Base-by-base conservation (phyloP, 2,797 vertebrate species). In the Peromyscus attwateri region DNA sequence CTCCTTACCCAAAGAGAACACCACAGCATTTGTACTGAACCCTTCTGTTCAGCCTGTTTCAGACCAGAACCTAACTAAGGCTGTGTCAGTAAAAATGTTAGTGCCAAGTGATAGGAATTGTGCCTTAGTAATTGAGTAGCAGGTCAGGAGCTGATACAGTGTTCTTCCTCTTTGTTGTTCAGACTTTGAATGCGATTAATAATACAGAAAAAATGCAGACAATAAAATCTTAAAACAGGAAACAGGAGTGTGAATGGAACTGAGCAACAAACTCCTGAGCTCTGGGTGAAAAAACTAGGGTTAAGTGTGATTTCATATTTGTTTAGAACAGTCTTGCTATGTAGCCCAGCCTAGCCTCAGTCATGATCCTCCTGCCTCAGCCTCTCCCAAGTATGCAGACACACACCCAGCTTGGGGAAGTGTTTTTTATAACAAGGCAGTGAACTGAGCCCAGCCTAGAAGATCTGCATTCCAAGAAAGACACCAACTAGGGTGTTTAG, bases 71-170 rank as follows among this genome's bases (percentile, higher is more conserved):
- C 43, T 55, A 66, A 34, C 55, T 46, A 19, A 88, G 66, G 34
- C 80, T 94, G 31, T 95, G 34, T 19, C 82, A 55, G 76, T 89
- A 29, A 93, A 76, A 95, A 52, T 23, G 46, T 76, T 85, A 93
- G 71, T 92, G 25, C 55, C 91, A 68, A 79, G 66, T 25, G 19
- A 49, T 83, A 73, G 84, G 25, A 12, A 88, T 88, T 88, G 55
- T 60, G 57, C 60, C 83, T 84, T 73, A 60, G 66, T 21, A n/a
- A 55, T 71, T 70, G 84, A 71, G 34, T 87, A 43, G 13, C 4
- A 19, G 66, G 46, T 87, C 66, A 55, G 46, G 34, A 52, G 34
- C 66, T 40, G n/a, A 19, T 87, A 4, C 34, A 55, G 49, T 55
- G 14, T 87, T 57, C 46, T 55, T 70, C 23, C 46, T 10, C 31